phyloP scores from a whole-genome alignment of 2,113 vertebrate species.

The Menura novaehollandiae region DNA sequence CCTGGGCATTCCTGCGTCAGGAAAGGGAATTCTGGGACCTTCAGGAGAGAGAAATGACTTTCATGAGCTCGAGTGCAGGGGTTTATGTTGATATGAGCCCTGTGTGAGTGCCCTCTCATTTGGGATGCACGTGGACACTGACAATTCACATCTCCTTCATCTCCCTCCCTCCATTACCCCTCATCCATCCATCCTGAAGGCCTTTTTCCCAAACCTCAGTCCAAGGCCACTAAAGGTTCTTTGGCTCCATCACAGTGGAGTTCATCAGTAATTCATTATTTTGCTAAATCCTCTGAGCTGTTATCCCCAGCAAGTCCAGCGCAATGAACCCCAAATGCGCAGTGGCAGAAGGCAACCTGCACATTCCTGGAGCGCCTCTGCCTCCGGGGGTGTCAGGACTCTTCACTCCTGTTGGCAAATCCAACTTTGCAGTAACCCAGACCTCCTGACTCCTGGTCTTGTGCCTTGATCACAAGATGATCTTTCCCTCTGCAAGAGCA shows the following conservation, averaged over 20 bases:
- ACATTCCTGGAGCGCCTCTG: background rate
- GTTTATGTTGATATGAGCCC: background rate
- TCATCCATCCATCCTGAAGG: background rate
- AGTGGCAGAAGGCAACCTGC: background rate
- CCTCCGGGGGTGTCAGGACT: background rate
- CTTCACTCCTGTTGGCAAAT: background rate
- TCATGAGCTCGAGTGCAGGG: rapidly evolving
- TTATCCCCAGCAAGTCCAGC: background rate
- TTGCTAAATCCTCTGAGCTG: background rate
- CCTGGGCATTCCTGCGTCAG: background rate
- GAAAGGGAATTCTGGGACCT: background rate
- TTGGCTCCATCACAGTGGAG: background rate
- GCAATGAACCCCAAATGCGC: rapidly evolving
- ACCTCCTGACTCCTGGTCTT: conserved; percentile 48
- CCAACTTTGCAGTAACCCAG: background rate
- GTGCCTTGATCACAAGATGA: conserved; percentile 40
- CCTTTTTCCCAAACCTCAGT: background rate
- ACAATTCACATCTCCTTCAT: rapidly evolving
- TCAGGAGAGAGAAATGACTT: rapidly evolving
- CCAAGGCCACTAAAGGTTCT: background rate
- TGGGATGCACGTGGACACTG: rapidly evolving
- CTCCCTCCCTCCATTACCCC: background rate
- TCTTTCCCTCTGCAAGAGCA: conserved; percentile 6
- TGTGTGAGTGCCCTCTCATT: rapidly evolving
- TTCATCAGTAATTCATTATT: background rate